phyloP scores from a whole-genome alignment of 2,797 vertebrate genomes.

The Petrocephalus sullivani region DNA sequence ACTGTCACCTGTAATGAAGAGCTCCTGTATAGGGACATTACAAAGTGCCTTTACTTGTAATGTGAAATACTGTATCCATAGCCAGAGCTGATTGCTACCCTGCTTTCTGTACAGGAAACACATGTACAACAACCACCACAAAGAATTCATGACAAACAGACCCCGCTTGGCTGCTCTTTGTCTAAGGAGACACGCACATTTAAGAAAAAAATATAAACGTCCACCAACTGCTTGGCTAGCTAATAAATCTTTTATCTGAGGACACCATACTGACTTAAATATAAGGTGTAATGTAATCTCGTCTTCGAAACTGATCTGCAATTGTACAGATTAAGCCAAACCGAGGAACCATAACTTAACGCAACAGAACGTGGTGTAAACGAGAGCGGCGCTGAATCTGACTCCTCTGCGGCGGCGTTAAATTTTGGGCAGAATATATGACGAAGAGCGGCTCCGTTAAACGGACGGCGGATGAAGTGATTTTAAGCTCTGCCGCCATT shows the following conservation, averaged over 20 bases:
- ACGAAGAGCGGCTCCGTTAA: slow-evolving; percentile 37
- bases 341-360: slow-evolving; percentile 20
- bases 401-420: background rate
- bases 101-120: background rate
- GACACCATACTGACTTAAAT: slow-evolving; percentile 39
- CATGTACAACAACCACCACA: background rate
- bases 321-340: slow-evolving; percentile 26
- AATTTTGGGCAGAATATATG: slow-evolving; percentile 15
- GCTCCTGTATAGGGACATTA: background rate
- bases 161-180: background rate
- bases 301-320: slow-evolving; percentile 28
- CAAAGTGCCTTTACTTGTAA: background rate
- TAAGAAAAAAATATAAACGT: background rate
- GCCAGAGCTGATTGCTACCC: too few relatives aligned
- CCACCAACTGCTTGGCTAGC: slow-evolving; percentile 20
- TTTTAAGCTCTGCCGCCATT: slow-evolving; percentile 42
- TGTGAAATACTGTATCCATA: background rate
- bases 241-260: slow-evolving; percentile 43
- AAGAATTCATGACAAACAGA: background rate
- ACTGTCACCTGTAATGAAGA: background rate
- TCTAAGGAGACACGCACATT: background rate
- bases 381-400: background rate
- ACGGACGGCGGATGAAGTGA: slow-evolving; percentile 40
- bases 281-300: slow-evolving; percentile 12
- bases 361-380: background rate